These are phyloP conservation scores for Poecilia picta DNA, from an alignment of 2,797 vertebrate genomes.

Conservation along the genomic window DNA sequence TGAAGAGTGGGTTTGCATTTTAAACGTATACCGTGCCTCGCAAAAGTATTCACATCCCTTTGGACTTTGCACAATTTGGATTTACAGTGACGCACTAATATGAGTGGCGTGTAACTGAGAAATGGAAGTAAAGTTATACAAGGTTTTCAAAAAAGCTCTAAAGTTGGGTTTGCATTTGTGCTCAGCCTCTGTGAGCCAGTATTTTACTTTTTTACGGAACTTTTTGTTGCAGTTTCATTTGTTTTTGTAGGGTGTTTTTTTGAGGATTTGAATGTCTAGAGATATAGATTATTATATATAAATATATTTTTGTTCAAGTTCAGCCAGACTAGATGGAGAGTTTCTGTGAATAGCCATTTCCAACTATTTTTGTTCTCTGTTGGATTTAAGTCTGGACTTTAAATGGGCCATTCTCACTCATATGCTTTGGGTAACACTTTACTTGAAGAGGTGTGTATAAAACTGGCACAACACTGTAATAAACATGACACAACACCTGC, in stretches of 20 bases:
- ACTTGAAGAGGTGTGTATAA: too few relatives aligned
- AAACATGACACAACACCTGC: too few relatives aligned
- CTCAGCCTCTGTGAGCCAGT: neutral
- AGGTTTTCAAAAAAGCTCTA: neutral
- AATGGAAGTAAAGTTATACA: neutral
- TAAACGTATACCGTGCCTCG: neutral
- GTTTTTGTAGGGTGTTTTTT: neutral
- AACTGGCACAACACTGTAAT: too few relatives aligned
- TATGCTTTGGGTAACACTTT: too few relatives aligned
- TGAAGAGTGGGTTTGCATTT: constrained; percentile 62
- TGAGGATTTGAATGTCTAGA: neutral
- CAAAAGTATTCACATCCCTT: neutral
- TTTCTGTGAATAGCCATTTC: neutral
- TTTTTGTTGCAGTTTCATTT: neutral
- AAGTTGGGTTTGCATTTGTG: neutral
- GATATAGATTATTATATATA: neutral
- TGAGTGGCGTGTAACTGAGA: neutral
- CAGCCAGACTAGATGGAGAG: neutral
- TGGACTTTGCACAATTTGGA: neutral
- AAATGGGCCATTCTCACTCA: neutral
- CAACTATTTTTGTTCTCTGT: neutral
- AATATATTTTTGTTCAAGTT: neutral
- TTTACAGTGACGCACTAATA: neutral
- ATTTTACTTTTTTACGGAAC: neutral
- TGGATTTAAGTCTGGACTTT: neutral